Evolutionary conservation across 2,113 vertebrate genomes (phyloP), one percentile per base, ranked within the genome.

Genomic region (Zosterops japonicus): DNA sequence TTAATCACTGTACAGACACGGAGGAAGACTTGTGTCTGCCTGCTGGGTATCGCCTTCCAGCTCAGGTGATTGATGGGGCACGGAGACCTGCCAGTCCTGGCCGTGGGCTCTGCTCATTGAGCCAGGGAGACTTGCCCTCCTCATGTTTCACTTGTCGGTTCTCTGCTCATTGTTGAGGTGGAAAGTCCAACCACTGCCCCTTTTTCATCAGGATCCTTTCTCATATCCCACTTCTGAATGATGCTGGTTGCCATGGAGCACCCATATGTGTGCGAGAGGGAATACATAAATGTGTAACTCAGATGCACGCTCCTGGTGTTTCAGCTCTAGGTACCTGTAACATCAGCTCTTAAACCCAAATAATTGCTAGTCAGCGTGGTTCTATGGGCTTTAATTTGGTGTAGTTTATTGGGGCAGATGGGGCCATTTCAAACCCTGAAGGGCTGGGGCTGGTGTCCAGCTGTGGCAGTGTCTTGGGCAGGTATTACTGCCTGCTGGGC

Each of bases 71-170:
- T 3, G 61, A 35, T 36, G 1, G 19, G 15, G n/a, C 35, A 22
- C 1, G 0, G 42, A 25, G 39, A 49, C 27, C 65, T 41, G 27
- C 46, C 55, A 6, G 18, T n/a, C 24, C 33, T 2, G 2, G 8
- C 67, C 1, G 1, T 5, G 22, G 13, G 44, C 1, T 0, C 31
- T 33, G 39, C 42, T 63, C 5, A 27, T 7, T 11, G 50, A 87
- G 59, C 52, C 22, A 8, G 41, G 35, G 52, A 59, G 12, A 9
- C 14, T 35, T 33, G 35, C 16, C 4, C 27, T 63, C 4, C 23
- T 63, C 8, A 0, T 0, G 2, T 2, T 42, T 46, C 69, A 31
- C 31, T 41, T 61, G 39, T 53, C 0, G 0, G 16, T 22, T 83
- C 47, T 65, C 21, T 0, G 0, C 21, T 80, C 46, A 18, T 60